Base-by-base conservation (phyloP, 2,797 vertebrate genomes). In the Sebastes elongatus region DNA sequence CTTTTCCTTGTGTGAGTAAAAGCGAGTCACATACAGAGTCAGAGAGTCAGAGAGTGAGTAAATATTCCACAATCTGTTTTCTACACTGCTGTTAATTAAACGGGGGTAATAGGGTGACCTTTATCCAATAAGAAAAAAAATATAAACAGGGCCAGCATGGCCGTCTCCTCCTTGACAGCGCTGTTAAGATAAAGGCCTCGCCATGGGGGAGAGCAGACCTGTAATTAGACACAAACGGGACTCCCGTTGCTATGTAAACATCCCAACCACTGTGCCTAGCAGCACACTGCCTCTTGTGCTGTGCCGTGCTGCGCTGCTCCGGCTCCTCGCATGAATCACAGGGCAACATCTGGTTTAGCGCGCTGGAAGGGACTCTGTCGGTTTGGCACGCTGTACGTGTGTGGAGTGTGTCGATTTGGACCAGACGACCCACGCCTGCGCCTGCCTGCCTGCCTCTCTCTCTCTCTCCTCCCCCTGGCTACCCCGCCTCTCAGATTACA, bases 171-270 rank as follows among this genome's bases (percentile, higher is more conserved):
- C 70, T 75, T 83, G 83, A 85, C 84, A 83, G 83, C 14, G 7
- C 61, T 75, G 89, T 82, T 86, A 71, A 91, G 88, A 93, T 89
- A 86, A 90, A 92, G 92, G 83, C 84, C 81, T 89, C 83, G 63
- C 85, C 81, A 42, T 72, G 75, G 87, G 83, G 89, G 90, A 84
- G 81, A 71, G 78, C 49, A 84, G 88, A 88, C 82, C 87, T 93
- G 92, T 93, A 94, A 96, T 93, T 93, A 94, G 83, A 93, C 88
- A 84, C 88, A 81, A 85, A 83, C 80, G 28, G 90, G 89, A 87
- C 90, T 95, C 92, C 89, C 74, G 94, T 95, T 95, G 94, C 95
- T 94, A 94, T 85, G 92, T 95, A 95, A 96, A 96, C 94, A 95
- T 86, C 91, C 90, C 88, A 53, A 81, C 88, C 80, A 20, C 86